Evolutionary conservation across 2,888 invertebrate genomes (phyloP), one percentile per base, ranked within the genome.

Genomic region (Ferrisia virgata): DNA sequence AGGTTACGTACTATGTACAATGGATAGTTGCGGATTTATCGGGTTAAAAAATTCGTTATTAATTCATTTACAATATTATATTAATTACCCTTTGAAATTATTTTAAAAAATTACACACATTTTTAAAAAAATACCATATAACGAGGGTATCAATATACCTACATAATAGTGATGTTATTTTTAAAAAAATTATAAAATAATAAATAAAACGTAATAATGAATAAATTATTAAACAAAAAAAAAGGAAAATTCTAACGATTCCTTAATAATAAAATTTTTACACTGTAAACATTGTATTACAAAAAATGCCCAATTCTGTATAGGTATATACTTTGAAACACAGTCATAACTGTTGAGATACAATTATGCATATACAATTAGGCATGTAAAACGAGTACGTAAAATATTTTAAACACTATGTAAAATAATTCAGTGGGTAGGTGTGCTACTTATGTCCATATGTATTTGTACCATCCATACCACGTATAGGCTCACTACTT

Each of bases 81-180:
- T 36, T 76, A 76, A 76, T 76, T 76, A 76, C 72, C 72, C 72
- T 76, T 76, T 76, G 72, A 36, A 76, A 76, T 76, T 33, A 36
- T 76, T 76, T 64, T 3, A 64, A 64, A 58, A 64, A 64, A 64
- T 28, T 64, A 64, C 64, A 64, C 64, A 76, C 2, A n/a, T 76
- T 36, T 76, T 76, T n/a, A n/a, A 36, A 18, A 76, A 76, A 76
- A 76, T 76, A 76, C 36, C 6, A 39, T 39, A 39, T 8, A 28
- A 64, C 64, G 64, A 64, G 53, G 53, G 40, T 18, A 53, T 53
- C 53, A 53, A 53, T 53, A 47, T 58, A 64, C 28, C 64, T 64
- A 64, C 28, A 64, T 25, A 11, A 31, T 64, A 64, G 64, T 13
- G 28, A 53, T 53, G 4, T 53, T 53, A 22, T 22, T n/a, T n/a